These are phyloP conservation scores for western clawed frog (Xenopus tropicalis) DNA, from an alignment of 2,113 vertebrate genomes.

Conservation along the genomic window DNA sequence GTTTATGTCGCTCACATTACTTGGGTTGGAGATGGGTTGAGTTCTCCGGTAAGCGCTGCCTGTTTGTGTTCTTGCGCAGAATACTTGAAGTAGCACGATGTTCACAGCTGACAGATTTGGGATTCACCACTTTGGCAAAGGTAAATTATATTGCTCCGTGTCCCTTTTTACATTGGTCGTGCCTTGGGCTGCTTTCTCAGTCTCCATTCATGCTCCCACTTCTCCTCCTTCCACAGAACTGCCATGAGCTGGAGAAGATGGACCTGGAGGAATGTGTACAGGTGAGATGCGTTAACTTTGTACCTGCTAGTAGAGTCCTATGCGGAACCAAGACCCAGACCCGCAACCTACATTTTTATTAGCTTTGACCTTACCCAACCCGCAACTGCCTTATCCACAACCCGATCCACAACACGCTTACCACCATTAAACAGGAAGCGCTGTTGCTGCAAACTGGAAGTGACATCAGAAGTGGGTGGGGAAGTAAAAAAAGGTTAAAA, in stretches of 20 bases:
- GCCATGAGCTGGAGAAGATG: slow-evolving; percentile 98
- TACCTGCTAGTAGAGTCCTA: background rate
- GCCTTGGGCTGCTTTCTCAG: background rate
- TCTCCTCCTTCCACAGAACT: slow-evolving; percentile 72
- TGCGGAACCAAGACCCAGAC: no score
- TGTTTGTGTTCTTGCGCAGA: slow-evolving; percentile 63
- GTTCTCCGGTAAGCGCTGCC: slow-evolving; percentile 2
- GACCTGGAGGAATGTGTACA: slow-evolving; percentile 98
- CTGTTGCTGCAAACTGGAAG: no score
- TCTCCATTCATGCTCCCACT: background rate
- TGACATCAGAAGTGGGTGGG: no score
- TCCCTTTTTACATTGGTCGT: background rate
- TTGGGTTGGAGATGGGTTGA: no score
- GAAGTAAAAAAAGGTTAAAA: no score
- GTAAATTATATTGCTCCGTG: slow-evolving; percentile 63
- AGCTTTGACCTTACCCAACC: no score
- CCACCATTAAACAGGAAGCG: no score
- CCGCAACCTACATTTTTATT: no score
- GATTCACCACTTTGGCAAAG: slow-evolving; percentile 92
- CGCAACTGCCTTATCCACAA: no score
- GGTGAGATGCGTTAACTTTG: slow-evolving; percentile 41
- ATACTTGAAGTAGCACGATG: slow-evolving; percentile 96
- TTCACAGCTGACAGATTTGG: slow-evolving; percentile 94
- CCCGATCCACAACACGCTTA: no score
- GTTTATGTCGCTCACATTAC: no score